Percentiles rank a stretch among this genome's conserved stretches.
These are phyloP conservation scores for Oryzias curvinotus DNA, from an alignment of 2,113 vertebrate genomes.

Conservation along the genomic window DNA sequence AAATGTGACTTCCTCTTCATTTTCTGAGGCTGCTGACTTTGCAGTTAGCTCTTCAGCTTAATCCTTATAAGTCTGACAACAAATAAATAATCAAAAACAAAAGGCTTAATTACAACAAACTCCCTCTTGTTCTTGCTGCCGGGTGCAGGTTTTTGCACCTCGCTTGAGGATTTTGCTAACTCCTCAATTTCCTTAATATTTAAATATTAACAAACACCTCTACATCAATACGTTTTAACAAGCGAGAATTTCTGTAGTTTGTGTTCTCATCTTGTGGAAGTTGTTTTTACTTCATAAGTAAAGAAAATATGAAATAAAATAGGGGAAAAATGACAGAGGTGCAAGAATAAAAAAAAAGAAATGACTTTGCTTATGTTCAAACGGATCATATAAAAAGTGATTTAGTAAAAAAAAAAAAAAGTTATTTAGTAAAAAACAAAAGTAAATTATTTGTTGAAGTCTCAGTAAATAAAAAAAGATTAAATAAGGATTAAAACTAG, in stretches of 20 bases:
- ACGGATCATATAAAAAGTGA: conserved; percentile 28
- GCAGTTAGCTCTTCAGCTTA: background rate
- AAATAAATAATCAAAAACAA: background rate
- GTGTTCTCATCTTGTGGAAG: too few species aligned
- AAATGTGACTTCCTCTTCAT: background rate
- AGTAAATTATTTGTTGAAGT: conserved; percentile 24
- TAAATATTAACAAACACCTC: too few species aligned
- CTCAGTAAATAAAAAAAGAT: conserved; percentile 28
- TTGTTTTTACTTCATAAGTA: too few species aligned
- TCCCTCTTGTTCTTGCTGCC: too few species aligned
- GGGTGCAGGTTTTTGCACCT: too few species aligned
- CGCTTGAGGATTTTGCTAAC: too few species aligned
- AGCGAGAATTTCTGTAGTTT: too few species aligned
- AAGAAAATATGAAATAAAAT: too few species aligned
- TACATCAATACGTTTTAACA: too few species aligned
- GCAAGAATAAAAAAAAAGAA: conserved; percentile 18
- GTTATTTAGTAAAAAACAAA: background rate
- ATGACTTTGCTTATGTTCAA: conserved; percentile 46
- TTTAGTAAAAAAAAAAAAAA: background rate
- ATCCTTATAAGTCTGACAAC: background rate
- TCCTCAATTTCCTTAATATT: too few species aligned
- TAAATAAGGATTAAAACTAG: conserved; percentile 19
- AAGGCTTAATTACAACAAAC: background rate
- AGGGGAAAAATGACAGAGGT: conserved; percentile 11
- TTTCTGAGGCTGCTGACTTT: background rate